Base-by-base conservation (phyloP, 2,113 vertebrate genomes). In the Takifugu flavidus region DNA sequence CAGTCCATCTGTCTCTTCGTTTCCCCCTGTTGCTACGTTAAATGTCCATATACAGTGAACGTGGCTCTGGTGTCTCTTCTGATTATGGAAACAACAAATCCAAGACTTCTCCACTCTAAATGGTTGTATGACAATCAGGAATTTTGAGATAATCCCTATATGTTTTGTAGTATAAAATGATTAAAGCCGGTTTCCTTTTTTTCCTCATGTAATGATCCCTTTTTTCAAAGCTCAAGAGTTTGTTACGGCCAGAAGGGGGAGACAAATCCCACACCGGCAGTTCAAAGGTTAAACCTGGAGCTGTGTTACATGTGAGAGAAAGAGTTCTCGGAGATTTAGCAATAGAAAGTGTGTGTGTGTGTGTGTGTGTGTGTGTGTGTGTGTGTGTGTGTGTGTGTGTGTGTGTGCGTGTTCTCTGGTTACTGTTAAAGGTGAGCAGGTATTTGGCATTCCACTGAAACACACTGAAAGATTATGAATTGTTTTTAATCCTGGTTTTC, bases 311-410 rank as follows among this genome's bases (percentile, higher is more conserved):
- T 27, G 39, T 39, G 34, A 10, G 58, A 43, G 14, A 12, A 1
- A 2, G 51, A 39, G 46, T 29, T 34, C 14, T 54, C 25, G 15
- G 45, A 45, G 29, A 39, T 51, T 64, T 55, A 25, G 67, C 43
- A 34, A 59, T 50, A 57, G 44, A 64, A 72, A 49, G 11, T 42
- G 59, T 43, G 39, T 45, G 27, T 51, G 25, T 47, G 93, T 93
- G 5, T 49, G 50, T 49, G 50, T 52, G 20, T 72, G 34, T 47
- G 25, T 52, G 28, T 61, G 56, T 70, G n/a, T n/a, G n/a, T n/a
- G n/a, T n/a, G 11, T 42, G 59, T 43, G 39, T 45, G 27, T 51
- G 25, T 47, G 93, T 93, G 5, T 49, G 50, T 49, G 50, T 52
- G 20, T 72, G 34, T 47, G 25, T 52, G n/a, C n/a, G 28, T 61